Base-by-base conservation (phyloP, 30 jellyfish, hydroid and myxozoan species). In the Turritopsis dohrnii region DNA sequence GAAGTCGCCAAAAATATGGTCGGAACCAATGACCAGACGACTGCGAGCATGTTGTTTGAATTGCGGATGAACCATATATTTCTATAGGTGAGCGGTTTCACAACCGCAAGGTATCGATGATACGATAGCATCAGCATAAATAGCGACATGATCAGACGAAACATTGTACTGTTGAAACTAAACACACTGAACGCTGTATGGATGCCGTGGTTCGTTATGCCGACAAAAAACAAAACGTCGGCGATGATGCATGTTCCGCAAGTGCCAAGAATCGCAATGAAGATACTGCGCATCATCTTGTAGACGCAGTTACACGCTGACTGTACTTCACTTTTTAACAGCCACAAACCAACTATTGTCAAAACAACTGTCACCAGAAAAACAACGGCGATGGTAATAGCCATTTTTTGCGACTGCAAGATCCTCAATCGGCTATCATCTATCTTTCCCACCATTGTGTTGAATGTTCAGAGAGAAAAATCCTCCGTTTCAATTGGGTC, bases 41-140 rank as follows among this genome's bases (percentile, higher is more conserved):
- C 30, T 16, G 0, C 28, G 9, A 69, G 0, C 28, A 69, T 69
- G 0, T 7, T n/a, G 31, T 69, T 69, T 7, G 77, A 7, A 27
- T 69, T 69, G 0, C 30, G 28, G 9, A 69, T 69, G 30, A 69
- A 23, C 77, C 77, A 69, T 27, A 69, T 69, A 69, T 9, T 27
- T 69, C 77, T 69, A 0, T 69, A 69, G 30, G 31, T 23, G 16
- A 69, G 30, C 0, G 77, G 77, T 9, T 69, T 9, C 30, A 27
- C 30, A 21, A 69, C 77, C 30, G 77, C 77, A 69, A 69, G 30
- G 22, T 69, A 69, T 69, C 77, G 28, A 69, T 69, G 77, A 23
- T n/a, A 23, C 17, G 77, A 23, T 21, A 69, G 16, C 77, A 69
- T n/a, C 77, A 69, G 19, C 77, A 69, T 69, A 17, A 27, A 23